Conservation (phyloP, 2,797 vertebrate species). For the Momotus momota region DNA sequence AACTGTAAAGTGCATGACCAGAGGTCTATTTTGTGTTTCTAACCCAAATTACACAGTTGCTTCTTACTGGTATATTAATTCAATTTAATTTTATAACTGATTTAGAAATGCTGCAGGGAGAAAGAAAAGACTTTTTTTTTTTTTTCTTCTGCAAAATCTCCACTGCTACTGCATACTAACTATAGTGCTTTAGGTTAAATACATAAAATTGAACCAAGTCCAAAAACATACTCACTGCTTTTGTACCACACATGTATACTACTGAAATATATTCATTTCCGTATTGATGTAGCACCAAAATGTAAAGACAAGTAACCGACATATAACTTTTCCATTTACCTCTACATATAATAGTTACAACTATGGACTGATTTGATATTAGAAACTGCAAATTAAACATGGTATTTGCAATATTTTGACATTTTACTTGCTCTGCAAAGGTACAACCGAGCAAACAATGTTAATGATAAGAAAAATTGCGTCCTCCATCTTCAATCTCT, state of each 20-base stretch:
- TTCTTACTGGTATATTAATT: slow-evolving; percentile 24
- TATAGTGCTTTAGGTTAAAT: slow-evolving; percentile 5
- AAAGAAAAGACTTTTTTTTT: not conserved
- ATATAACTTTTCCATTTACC: not conserved
- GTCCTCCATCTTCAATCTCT: not conserved
- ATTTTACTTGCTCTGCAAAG: not conserved
- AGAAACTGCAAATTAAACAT: too few species aligned
- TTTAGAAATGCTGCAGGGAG: slow-evolving; percentile 11
- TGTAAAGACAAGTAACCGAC: not conserved
- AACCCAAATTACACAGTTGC: not conserved
- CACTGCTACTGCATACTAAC: not conserved
- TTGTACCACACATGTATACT: accelerated
- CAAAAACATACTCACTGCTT: not conserved
- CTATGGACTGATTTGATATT: not conserved
- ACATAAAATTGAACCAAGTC: not conserved
- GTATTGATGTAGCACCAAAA: not conserved
- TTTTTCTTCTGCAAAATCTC: not conserved
- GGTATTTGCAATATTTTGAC: not conserved
- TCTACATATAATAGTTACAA: not conserved
- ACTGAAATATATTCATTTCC: not conserved
- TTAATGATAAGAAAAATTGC: not conserved
- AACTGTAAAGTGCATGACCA: not conserved
- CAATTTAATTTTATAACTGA: slow-evolving; percentile 21
- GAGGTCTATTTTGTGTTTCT: slow-evolving; percentile 27
- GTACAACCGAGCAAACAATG: not conserved